Evolutionary conservation across 2,888 invertebrate species (phyloP).

Genomic region (Matsumyia berberina): DNA sequence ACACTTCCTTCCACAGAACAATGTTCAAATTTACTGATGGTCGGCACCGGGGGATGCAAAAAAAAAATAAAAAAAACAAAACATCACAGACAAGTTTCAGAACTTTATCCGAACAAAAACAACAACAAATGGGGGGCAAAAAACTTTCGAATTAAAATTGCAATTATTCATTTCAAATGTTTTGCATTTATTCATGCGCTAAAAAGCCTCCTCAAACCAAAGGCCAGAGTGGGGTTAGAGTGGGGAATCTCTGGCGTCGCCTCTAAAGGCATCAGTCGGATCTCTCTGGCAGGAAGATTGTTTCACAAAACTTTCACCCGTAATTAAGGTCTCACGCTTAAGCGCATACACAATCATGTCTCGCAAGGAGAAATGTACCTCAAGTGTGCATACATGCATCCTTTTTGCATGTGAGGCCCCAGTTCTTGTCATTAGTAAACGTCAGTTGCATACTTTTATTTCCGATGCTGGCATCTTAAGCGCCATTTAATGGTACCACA

Average conservation of each 20-base stretch:
- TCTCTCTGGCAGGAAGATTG: slow-evolving; percentile 48
- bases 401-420: slow-evolving; percentile 26
- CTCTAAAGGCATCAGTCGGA: slow-evolving; percentile 12
- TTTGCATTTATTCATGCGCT: slow-evolving; percentile 71
- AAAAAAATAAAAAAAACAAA: too few relatives aligned
- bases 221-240: neutral
- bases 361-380: slow-evolving; percentile 26
- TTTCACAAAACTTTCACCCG: slow-evolving; percentile 54
- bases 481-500: slow-evolving; percentile 62
- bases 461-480: slow-evolving; percentile 58
- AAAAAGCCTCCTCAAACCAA: slow-evolving; percentile 34
- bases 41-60: neutral
- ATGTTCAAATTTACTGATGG: slow-evolving; percentile 16
- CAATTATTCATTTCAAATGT: slow-evolving; percentile 70
- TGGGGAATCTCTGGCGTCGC: neutral
- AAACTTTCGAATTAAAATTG: slow-evolving; percentile 70
- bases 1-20: slow-evolving; percentile 7
- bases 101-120: slow-evolving; percentile 29
- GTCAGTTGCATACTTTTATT: slow-evolving; percentile 59
- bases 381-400: slow-evolving; percentile 16
- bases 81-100: slow-evolving; percentile 26
- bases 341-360: slow-evolving; percentile 31
- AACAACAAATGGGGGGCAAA: slow-evolving; percentile 30
- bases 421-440: slow-evolving; percentile 66
- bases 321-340: slow-evolving; percentile 56